phyloP scores from a whole-genome alignment of 2,113 vertebrate species.

The Pterophyllum scalare region DNA sequence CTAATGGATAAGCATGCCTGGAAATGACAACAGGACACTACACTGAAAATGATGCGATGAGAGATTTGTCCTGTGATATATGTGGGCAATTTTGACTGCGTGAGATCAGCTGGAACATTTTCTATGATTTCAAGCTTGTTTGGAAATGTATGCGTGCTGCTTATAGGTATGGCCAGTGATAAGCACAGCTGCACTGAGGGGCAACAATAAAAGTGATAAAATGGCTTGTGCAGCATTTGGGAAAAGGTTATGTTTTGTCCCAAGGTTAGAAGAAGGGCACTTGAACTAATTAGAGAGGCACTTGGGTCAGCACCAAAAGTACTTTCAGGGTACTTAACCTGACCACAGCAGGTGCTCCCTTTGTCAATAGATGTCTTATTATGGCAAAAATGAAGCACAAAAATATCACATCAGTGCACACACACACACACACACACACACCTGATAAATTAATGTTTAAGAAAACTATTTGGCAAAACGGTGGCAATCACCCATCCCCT shows the following conservation, averaged over 20 bases:
- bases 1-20: slow-evolving; percentile 54
- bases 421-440: neutral
- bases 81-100: slow-evolving; percentile 13
- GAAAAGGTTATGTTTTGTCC: neutral
- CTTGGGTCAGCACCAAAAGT: neutral
- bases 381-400: neutral
- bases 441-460: neutral
- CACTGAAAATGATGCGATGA: slow-evolving; percentile 18
- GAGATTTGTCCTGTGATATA: slow-evolving; percentile 30
- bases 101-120: slow-evolving; percentile 6
- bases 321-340: slow-evolving; percentile 13
- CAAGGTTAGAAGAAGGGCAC: slow-evolving; percentile 3
- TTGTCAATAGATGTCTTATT: slow-evolving; percentile 5
- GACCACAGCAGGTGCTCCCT: neutral
- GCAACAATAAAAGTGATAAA: neutral
- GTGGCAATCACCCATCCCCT: neutral
- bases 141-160: neutral
- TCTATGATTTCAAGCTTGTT: slow-evolving; percentile 1
- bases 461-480: slow-evolving; percentile 7
- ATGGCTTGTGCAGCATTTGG: neutral
- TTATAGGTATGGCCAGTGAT: neutral
- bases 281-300: neutral
- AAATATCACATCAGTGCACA: neutral
- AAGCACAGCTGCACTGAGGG: neutral
- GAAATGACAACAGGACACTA: slow-evolving; percentile 53